Conservation (phyloP, 2,113 vertebrate genomes). For the Ranitomeya variabilis region DNA sequence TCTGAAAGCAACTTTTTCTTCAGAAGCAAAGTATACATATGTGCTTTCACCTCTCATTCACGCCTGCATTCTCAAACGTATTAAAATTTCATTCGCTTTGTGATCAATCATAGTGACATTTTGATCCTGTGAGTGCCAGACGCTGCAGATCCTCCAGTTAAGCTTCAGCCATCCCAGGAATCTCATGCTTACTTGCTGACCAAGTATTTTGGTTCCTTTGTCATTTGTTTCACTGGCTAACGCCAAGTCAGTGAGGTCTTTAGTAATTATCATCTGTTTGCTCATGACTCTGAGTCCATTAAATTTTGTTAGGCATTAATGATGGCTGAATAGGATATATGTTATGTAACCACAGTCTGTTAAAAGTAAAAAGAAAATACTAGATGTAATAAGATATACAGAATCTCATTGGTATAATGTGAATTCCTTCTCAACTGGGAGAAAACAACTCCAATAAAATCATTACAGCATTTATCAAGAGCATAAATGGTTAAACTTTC, state of each 20-base stretch:
- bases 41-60: conserved; percentile 36
- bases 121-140: conserved; percentile 46
- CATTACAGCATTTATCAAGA: too few species aligned
- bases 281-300: conserved; percentile 28
- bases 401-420: not conserved
- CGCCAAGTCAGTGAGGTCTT: conserved; percentile 56
- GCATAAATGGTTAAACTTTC: too few species aligned
- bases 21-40: conserved; percentile 26
- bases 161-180: conserved; percentile 60
- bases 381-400: not conserved
- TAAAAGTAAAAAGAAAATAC: conserved; percentile 8
- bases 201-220: conserved; percentile 55
- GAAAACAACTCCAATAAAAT: too few species aligned
- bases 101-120: conserved; percentile 59
- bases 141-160: conserved; percentile 52
- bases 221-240: conserved; percentile 50
- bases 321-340: conserved; percentile 1
- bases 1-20: not conserved
- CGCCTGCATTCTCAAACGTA: conserved; percentile 49
- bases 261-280: conserved; percentile 56
- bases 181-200: conserved; percentile 54
- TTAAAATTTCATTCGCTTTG: conserved; percentile 55
- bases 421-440: not conserved
- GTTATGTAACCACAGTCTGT: not conserved
- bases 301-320: conserved; percentile 56